Base-by-base conservation (phyloP, 2,797 vertebrate genomes). In the Ciconia nigra region DNA sequence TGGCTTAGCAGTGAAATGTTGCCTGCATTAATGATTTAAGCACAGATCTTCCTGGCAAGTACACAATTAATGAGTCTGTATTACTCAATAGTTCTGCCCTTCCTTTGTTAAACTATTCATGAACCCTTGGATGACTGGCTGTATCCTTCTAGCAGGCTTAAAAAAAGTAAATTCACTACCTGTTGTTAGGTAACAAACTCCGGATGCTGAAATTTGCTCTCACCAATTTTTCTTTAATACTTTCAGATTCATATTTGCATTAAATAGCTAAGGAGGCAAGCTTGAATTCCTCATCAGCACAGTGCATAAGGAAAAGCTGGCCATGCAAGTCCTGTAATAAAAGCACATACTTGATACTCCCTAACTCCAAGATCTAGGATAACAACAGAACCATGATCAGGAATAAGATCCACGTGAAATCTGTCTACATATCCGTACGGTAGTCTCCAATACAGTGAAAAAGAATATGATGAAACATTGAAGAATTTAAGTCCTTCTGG, bases 1-100 rank as follows among this genome's bases (percentile, higher is more conserved):
- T 96, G 97, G 97, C 96, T 98, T 95, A 97, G 91, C 96, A 96
- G 97, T 93, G 97, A 98, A 98, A 98, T 97, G 98, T 98, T 98
- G 98, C 98, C 98, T 98, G 98, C 98, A 99, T 99, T 98, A 99
- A 99, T 99, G 98, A 99, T 99, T 99, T 99, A 99, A 98, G 97
- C 95, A 97, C 97, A 98, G 98, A 97, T 98, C 99, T 97, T 97
- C 98, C 98, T 98, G 98, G 98, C 98, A 98, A 98, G 98, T 98
- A 89, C 98, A 99, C 98, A 99, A 99, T 99, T 99, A 99, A 99
- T 99, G 98, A 99, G 98, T 96, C 98, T 97, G 97, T 98, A 99
- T 99, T 99, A 99, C 99, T 99, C 98, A 99, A 98, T 98, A 98
- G 98, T 98, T 98, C 98, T 98, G 98, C 98, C 98, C 98, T 98